Evolutionary conservation across 2,888 invertebrate genomes (phyloP).

Genomic region (Nomada lathburiana): DNA sequence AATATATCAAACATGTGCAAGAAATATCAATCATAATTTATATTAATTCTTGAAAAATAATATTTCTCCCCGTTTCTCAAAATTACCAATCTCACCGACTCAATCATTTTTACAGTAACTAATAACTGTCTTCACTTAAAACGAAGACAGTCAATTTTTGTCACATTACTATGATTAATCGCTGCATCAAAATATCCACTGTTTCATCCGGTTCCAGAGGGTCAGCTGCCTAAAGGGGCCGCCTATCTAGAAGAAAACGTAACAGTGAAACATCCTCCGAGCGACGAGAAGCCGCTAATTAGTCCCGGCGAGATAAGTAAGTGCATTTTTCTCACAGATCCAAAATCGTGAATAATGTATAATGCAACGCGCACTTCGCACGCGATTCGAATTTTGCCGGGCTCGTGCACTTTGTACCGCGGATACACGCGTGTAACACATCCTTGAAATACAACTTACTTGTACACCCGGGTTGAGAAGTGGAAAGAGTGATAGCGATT

Average conservation of each 20-base stretch:
- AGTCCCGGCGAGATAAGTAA: conserved; percentile 82
- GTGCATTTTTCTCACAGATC: conserved; percentile 56
- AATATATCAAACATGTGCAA: no score
- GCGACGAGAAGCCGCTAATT: conserved; percentile 76
- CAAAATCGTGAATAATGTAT: conserved; percentile 6
- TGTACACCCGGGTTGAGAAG: not conserved
- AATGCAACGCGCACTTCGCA: conserved; percentile 2
- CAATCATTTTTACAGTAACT: no score
- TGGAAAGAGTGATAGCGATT: not conserved
- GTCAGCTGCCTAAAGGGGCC: conserved; percentile 92
- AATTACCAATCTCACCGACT: no score
- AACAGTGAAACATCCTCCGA: conserved; percentile 62
- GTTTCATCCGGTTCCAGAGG: conserved; percentile 87
- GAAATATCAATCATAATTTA: no score
- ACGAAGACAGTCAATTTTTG: not conserved
- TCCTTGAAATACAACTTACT: not conserved
- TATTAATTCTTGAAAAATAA: no score
- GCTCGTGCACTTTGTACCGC: not conserved
- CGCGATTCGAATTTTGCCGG: conserved; percentile 3
- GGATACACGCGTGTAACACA: conserved; percentile 12
- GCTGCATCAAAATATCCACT: not conserved
- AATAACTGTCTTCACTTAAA: no score
- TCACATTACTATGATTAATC: not conserved
- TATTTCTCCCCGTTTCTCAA: no score
- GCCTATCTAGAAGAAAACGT: conserved; percentile 88